Percentiles rank a stretch among this genome's conserved stretches.
These are phyloP conservation scores for Platyscapa corneri DNA, from an alignment of 1,140 invertebrate genomes.

Conservation along the genomic window DNA sequence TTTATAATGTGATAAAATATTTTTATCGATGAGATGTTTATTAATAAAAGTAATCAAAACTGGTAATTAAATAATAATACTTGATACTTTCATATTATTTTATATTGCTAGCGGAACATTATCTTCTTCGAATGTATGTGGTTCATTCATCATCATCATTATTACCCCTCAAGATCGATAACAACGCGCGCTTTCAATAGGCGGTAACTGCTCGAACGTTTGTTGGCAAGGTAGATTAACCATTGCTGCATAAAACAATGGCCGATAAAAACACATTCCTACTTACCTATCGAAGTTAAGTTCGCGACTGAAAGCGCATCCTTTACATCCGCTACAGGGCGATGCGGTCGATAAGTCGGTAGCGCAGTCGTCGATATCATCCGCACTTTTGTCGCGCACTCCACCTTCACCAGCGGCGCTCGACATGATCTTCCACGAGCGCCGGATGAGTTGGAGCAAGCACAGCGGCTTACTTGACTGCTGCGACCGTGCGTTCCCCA, in stretches of 20 bases:
- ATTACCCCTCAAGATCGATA: too few relatives aligned
- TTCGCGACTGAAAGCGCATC: slow-evolving; percentile 67
- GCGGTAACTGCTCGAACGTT: too few relatives aligned
- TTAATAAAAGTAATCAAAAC: too few relatives aligned
- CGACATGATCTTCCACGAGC: slow-evolving; percentile 81
- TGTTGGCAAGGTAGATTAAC: too few relatives aligned
- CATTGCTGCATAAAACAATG: neutral
- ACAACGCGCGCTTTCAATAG: too few relatives aligned
- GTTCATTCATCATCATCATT: too few relatives aligned
- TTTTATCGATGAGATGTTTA: too few relatives aligned
- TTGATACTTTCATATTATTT: too few relatives aligned
- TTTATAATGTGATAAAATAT: too few relatives aligned
- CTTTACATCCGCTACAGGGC: slow-evolving; percentile 65
- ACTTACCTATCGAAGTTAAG: slow-evolving; percentile 70
- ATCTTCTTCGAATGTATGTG: too few relatives aligned
- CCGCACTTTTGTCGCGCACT: slow-evolving; percentile 53
- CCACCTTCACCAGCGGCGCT: neutral
- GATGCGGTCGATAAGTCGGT: slow-evolving; percentile 64
- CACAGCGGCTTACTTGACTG: slow-evolving; percentile 75
- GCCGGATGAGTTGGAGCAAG: slow-evolving; percentile 80
- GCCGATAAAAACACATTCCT: slow-evolving; percentile 23
- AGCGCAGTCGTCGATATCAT: slow-evolving; percentile 65
- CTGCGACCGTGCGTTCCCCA: slow-evolving; percentile 55
- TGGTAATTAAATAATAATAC: too few relatives aligned
- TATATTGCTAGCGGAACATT: too few relatives aligned